Evolutionary conservation across 2,888 invertebrate genomes (phyloP).

Genomic region (Synergus japonicus): DNA sequence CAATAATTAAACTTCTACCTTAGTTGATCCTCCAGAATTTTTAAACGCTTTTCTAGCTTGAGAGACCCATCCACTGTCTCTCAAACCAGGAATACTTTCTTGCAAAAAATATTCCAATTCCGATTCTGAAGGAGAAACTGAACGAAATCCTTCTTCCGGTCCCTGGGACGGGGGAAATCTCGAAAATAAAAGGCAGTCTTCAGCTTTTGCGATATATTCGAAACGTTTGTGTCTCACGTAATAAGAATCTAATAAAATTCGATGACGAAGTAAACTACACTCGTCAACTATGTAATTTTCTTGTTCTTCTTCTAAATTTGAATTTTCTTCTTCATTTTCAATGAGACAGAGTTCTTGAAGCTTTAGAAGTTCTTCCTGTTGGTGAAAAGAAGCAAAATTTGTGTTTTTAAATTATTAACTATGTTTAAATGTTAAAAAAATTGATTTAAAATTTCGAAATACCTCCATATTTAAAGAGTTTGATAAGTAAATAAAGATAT

Average conservation of each 20-base stretch:
- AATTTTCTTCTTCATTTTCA: conserved; percentile 57
- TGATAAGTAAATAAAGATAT: conserved; percentile 66
- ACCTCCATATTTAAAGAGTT: conserved; percentile 69
- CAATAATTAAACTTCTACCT: conserved; percentile 57
- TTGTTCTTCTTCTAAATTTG: conserved; percentile 49
- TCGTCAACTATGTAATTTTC: conserved; percentile 66
- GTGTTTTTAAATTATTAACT: too few relatives aligned
- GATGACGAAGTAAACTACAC: conserved; percentile 66
- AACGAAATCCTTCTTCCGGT: conserved; percentile 43
- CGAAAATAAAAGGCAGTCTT: conserved; percentile 66
- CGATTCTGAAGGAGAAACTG: conserved; percentile 53
- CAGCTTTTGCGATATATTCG: conserved; percentile 55
- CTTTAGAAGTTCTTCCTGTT: conserved; percentile 65
- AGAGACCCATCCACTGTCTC: conserved; percentile 70
- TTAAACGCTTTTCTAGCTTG: conserved; percentile 68
- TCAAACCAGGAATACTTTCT: conserved; percentile 66
- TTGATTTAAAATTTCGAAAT: conserved; percentile 35
- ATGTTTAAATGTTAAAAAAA: neutral
- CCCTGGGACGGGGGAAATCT: conserved; percentile 63
- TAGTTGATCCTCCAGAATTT: conserved; percentile 62
- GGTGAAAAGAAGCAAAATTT: conserved; percentile 22
- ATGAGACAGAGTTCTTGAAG: conserved; percentile 63
- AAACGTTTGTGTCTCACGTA: conserved; percentile 61
- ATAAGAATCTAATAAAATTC: conserved; percentile 68
- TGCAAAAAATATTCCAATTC: conserved; percentile 65